These are phyloP conservation scores for Drosophila nr. perissopoda DNA, from an alignment of 2,888 invertebrate genomes.

Conservation along the genomic window DNA sequence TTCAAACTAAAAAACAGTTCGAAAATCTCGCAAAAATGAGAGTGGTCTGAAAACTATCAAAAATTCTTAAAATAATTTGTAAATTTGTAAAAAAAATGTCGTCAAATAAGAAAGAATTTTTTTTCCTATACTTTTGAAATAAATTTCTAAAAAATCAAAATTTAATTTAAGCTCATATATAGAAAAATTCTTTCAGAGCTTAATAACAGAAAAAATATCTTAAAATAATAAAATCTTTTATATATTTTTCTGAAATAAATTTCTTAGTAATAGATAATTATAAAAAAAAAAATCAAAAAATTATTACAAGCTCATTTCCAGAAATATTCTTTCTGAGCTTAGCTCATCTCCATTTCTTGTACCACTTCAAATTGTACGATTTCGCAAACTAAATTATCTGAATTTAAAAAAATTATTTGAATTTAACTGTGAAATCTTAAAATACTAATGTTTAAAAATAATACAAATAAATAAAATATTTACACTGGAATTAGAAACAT, in stretches of 20 bases:
- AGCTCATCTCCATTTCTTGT: too few relatives aligned
- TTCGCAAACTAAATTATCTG: neutral
- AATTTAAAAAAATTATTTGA: neutral
- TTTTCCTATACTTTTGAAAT: neutral
- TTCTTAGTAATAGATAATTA: too few relatives aligned
- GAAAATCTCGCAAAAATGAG: neutral
- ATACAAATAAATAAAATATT: neutral
- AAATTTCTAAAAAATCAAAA: too few relatives aligned
- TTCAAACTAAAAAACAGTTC: neutral
- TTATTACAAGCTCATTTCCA: too few relatives aligned
- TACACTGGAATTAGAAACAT: neutral
- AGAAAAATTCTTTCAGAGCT: neutral
- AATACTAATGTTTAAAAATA: neutral
- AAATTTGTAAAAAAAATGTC: neutral
- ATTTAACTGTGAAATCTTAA: neutral
- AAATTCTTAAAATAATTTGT: neutral
- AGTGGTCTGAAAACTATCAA: fast-evolving
- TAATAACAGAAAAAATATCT: too few relatives aligned
- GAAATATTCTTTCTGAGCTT: too few relatives aligned
- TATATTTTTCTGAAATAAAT: too few relatives aligned
- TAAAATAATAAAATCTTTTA: too few relatives aligned
- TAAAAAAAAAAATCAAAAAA: too few relatives aligned
- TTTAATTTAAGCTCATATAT: fast-evolving
- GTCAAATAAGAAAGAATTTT: neutral
- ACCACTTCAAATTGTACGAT: too few relatives aligned